phyloP scores from a whole-genome alignment of 2,797 vertebrate genomes.

The Apodemus agrarius region DNA sequence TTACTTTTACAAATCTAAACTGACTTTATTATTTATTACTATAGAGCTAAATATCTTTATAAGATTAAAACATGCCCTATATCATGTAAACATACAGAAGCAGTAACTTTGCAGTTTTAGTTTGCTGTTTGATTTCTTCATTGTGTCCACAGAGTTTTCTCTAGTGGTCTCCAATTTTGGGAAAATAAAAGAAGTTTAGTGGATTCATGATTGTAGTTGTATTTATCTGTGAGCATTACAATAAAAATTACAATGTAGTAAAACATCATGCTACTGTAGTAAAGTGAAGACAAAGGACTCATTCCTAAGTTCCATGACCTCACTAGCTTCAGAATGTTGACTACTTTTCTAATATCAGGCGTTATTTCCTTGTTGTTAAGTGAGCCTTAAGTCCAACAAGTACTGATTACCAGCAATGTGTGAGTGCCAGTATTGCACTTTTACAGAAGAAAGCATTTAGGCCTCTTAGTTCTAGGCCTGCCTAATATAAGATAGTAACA shows the following conservation, averaged over 20 bases:
- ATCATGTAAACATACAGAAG: not conserved
- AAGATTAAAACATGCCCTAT: not conserved
- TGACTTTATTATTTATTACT: constrained; percentile 28
- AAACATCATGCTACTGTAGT: not conserved
- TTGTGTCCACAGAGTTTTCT: not conserved
- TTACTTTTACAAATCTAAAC: constrained; percentile 7
- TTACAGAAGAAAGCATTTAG: not conserved
- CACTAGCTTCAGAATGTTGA: not conserved
- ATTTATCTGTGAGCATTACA: no score
- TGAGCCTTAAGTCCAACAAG: not conserved
- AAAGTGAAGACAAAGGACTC: not conserved
- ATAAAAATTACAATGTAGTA: not conserved
- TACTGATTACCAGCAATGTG: not conserved
- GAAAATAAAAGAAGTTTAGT: not conserved
- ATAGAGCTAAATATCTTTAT: not conserved
- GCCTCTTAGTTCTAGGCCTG: not conserved
- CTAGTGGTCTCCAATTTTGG: not conserved
- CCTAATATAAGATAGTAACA: not conserved
- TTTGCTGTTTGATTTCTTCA: not conserved
- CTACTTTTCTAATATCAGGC: not conserved
- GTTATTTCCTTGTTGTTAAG: not conserved
- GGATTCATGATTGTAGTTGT: not conserved
- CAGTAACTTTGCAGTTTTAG: not conserved
- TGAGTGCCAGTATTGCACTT: not conserved
- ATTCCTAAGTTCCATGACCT: not conserved